These are phyloP conservation scores for Pseudococcus longispinus DNA, from an alignment of 2,888 invertebrate genomes.

Conservation along the genomic window DNA sequence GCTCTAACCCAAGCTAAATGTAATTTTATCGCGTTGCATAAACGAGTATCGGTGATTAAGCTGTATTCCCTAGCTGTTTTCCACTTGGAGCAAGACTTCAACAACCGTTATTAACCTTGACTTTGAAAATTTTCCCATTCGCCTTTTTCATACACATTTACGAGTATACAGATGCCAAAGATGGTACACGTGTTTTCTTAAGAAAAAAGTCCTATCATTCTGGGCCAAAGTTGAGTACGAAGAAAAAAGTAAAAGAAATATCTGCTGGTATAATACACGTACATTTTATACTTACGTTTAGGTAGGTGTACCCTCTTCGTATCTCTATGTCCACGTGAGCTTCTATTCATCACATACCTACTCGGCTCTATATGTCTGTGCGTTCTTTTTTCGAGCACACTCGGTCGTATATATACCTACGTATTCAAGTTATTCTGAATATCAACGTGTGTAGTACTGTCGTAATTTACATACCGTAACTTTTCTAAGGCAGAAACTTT, in stretches of 20 bases:
- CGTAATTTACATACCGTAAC: constrained; percentile 2
- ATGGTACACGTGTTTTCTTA: background rate
- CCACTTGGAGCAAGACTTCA: background rate
- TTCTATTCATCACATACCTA: background rate
- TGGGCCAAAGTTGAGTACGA: constrained; percentile 9
- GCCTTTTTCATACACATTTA: background rate
- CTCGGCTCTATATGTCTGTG: background rate
- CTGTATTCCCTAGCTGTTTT: background rate
- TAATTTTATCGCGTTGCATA: background rate
- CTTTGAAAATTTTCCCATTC: background rate
- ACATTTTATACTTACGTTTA: background rate
- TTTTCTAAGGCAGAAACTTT: constrained; percentile 7
- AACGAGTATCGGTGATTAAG: background rate
- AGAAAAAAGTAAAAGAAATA: background rate
- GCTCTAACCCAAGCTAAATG: background rate
- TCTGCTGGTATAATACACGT: background rate
- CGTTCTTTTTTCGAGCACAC: background rate
- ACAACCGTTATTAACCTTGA: background rate
- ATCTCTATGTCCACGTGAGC: background rate
- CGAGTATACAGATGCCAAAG: background rate
- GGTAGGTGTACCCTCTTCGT: background rate
- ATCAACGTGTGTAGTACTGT: background rate
- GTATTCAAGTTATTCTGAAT: constrained; percentile 13
- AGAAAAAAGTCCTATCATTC: background rate
- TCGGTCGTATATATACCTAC: background rate